Base-by-base conservation (phyloP, 2,113 vertebrate species). In the Sebastes schlegelii region DNA sequence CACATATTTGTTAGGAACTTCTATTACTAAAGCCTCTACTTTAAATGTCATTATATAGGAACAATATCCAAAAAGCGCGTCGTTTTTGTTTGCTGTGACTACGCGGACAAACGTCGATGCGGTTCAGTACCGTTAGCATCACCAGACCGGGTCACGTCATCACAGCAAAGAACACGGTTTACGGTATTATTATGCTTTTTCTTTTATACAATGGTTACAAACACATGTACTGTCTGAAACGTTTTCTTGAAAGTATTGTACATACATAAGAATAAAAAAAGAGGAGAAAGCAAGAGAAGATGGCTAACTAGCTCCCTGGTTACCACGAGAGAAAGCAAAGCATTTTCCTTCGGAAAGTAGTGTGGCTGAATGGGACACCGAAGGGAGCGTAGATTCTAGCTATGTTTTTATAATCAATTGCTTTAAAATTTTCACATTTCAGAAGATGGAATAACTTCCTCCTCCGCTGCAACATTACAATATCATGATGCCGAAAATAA, bases 371-470 rank as follows among this genome's bases (percentile, higher is more conserved):
- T 2, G 8, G 74, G 88, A 79, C 2, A 63, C 71, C 69, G 58
- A 58, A 57, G 67, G 80, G 77, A 77, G 80, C 55, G 40, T 8
- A 77, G 80, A 34, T 40, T 45, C 64, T 64, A 80, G 60, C 43
- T 61, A 68, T 64, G 17, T 89, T 45, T 34, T 83, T 55, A 51
- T 82, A 86, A 82, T 89, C 49, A 70, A 82, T 82, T n/a, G 68
- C 64, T 85, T 79, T 40, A 42, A 62, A 65, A 82, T 80, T 89
- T 92, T 91, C 87, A 92, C 90, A 91, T 93, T 93, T 90, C 72
- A 85, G 55, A 83, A 87, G 79, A 81, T 66, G 77, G 82, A 88
- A 84, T 60, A 66, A 87, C 26, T 26, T 85, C 86, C 74, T 71
- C 87, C 85, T 88, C 88, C 73, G 69, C 75, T 67, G 84, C 88